phyloP scores from a whole-genome alignment of 2,888 invertebrate species.

The Conistra vaccinii region DNA sequence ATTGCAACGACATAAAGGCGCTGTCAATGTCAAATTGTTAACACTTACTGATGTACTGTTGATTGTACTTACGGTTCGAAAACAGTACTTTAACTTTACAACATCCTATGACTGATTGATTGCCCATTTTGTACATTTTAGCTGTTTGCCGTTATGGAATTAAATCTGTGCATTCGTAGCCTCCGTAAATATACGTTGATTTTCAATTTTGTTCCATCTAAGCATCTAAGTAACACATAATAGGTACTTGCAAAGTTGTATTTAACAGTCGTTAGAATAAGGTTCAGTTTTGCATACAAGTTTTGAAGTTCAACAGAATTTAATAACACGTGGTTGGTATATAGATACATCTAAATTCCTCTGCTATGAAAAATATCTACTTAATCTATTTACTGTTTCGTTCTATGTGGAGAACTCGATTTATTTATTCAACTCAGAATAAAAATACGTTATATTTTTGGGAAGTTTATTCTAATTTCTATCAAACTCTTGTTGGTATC shows the following conservation, averaged over 20 bases:
- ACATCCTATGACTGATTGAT: too few relatives aligned
- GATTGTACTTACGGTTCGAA: too few relatives aligned
- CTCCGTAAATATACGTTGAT: neutral
- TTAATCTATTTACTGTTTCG: neutral
- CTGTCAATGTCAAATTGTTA: too few relatives aligned
- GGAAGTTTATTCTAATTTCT: conserved; percentile 11
- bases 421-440: neutral
- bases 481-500: conserved; percentile 35
- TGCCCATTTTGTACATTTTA: too few relatives aligned
- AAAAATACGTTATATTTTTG: neutral
- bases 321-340: conserved; percentile 11
- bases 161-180: neutral
- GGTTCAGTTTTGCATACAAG: conserved; percentile 9
- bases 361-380: neutral
- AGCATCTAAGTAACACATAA: too few relatives aligned
- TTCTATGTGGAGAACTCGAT: too few relatives aligned
- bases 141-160: neutral
- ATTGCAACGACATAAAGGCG: too few relatives aligned
- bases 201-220: neutral
- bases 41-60: too few relatives aligned
- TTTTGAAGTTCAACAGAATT: neutral
- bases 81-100: too few relatives aligned
- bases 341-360: too few relatives aligned
- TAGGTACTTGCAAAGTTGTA: neutral
- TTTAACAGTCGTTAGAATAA: neutral